Evolutionary conservation across 2,797 vertebrate species (phyloP).

Genomic region (Lithobates sylvaticus): DNA sequence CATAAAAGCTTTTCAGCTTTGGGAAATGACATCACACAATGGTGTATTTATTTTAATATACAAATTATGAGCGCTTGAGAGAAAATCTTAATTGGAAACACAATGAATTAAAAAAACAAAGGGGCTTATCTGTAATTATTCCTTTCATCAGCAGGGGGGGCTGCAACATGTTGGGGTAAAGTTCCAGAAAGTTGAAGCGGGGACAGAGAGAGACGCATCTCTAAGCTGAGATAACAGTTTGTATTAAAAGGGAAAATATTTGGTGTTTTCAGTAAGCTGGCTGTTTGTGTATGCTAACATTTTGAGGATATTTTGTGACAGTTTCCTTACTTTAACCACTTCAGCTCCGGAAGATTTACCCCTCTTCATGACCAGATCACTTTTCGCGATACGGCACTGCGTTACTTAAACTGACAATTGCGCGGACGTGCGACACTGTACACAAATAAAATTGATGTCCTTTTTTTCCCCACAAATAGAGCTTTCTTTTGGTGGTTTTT

Average conservation of each 20-base stretch:
- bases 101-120: conserved; percentile 16
- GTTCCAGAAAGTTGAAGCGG: neutral
- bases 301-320: neutral
- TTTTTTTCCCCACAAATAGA: too few species aligned
- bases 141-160: conserved; percentile 19
- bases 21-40: conserved; percentile 39
- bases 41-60: conserved; percentile 12
- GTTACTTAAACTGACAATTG: too few species aligned
- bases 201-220: neutral
- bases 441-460: too few species aligned
- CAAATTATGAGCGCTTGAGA: neutral
- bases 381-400: too few species aligned
- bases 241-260: neutral
- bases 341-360: too few species aligned
- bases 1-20: neutral
- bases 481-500: too few species aligned
- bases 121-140: conserved; percentile 13
- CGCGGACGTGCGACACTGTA: too few species aligned
- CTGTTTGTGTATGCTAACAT: neutral
- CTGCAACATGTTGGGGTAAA: neutral
- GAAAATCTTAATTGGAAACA: conserved; percentile 41
- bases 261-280: neutral
- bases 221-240: neutral
- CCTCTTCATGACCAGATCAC: too few species aligned
- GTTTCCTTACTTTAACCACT: too few species aligned